Conservation (phyloP, 2,113 vertebrate species). For the Illadopsis cleaveri region DNA sequence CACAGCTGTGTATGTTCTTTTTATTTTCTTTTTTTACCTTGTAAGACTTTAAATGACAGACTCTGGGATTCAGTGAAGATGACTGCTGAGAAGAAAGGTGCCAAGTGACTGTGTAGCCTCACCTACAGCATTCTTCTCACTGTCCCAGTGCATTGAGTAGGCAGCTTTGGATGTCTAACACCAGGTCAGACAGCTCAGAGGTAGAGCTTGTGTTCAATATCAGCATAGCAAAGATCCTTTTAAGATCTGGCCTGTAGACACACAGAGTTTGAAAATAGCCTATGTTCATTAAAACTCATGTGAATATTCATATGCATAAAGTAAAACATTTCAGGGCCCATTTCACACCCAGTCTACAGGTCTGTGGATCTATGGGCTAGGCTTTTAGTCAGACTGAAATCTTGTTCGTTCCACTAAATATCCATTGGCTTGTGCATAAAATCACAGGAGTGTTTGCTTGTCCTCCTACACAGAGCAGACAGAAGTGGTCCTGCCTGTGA, state of each 20-base stretch:
- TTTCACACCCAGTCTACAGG: background rate
- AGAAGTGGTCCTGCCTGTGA: background rate
- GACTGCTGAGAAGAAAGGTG: background rate
- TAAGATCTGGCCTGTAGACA: background rate
- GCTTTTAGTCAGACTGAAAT: background rate
- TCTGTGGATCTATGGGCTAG: background rate
- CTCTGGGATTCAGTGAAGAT: background rate
- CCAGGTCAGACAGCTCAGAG: background rate
- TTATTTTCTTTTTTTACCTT: background rate
- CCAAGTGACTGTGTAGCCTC: background rate
- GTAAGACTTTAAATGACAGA: background rate
- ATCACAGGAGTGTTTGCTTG: background rate
- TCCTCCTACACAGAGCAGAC: background rate
- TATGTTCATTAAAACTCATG: background rate
- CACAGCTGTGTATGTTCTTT: background rate
- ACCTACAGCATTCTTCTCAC: background rate
- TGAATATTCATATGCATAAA: background rate
- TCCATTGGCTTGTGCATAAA: background rate
- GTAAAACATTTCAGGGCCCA: background rate
- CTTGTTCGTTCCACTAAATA: background rate
- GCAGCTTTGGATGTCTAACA: background rate
- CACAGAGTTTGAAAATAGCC: background rate
- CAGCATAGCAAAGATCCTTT: background rate
- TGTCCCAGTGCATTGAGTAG: accelerated
- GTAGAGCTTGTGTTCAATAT: background rate